Conservation (phyloP, 2,113 vertebrate genomes). For the Ardeotis arabs region DNA sequence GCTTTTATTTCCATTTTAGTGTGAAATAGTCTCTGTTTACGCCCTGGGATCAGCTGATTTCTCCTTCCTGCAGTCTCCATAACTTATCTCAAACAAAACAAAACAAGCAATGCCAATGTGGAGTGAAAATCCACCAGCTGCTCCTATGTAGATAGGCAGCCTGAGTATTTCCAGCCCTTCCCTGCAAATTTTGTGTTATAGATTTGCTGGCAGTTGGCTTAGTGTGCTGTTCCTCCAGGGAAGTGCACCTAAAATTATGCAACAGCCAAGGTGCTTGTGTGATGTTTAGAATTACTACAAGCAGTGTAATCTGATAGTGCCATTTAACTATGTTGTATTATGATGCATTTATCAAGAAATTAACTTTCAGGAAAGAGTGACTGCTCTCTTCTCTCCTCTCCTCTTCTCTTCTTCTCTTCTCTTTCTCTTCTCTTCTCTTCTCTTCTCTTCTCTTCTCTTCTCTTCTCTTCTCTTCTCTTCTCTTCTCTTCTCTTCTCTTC, state of each 20-base stretch:
- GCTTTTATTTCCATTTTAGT: conserved; percentile 6
- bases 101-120: neutral
- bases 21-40: neutral
- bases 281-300: neutral
- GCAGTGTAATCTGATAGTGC: neutral
- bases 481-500: no score
- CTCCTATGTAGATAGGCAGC: neutral
- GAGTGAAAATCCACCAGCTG: neutral
- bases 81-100: neutral
- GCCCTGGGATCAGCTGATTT: neutral
- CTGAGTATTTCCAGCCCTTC: neutral
- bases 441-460: neutral
- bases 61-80: neutral
- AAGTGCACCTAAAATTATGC: neutral
- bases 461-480: no score
- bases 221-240: neutral
- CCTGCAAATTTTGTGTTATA: neutral
- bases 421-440: neutral
- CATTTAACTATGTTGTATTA: neutral
- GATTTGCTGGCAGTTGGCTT: neutral
- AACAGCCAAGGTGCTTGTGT: neutral
- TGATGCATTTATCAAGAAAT: neutral
- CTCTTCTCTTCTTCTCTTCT: no score
- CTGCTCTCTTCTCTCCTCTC: no score
- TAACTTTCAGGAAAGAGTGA: neutral